Evolutionary conservation across 2,113 vertebrate species (phyloP), one percentile per base, ranked within the genome.

Genomic region (Aplodontia rufa): DNA sequence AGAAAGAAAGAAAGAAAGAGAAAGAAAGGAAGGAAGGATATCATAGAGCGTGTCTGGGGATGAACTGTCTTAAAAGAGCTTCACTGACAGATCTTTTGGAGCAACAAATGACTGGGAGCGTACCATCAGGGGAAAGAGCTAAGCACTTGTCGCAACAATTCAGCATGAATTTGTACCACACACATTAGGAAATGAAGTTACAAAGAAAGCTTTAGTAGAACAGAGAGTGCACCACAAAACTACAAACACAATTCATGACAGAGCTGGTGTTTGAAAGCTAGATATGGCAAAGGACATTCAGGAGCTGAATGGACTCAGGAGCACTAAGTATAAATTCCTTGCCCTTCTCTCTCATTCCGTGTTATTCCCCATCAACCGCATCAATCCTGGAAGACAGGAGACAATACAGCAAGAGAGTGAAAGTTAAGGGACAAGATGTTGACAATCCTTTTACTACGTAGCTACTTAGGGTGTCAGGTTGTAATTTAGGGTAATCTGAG

Each of bases 41-140:
- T 64, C 6, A 3, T 51, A 13, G 7, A 13, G 0, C 2, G 24
- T 10, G 66, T 14, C 32, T 40, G 20, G 37, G 9, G 19, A 1
- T 24, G 53, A 28, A 28, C 0, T 42, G 8, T 28, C 16, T 62
- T 24, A 1, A 49, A 69, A 85, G 32, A 85, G 68, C 37, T 58
- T 90, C 20, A 16, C 24, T 51, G n/a, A 90, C 2, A 74, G 19
- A 55, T 47, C 13, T 10, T 72, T 45, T 68, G n/a, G 47, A 72
- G 40, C 22, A 69, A 47, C 26, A 53, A 91, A 68, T 49, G 8
- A 47, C n/a, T 28, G 35, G 4, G 24, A 40, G 16, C 19, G 8
- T 35, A 37, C 11, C 35, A 53, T 22, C 5, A 74, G 6, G 22
- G 19, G 13, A 83, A 79, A 14, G 22, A 83, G 6, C 4, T 35